Evolutionary conservation across 2,797 vertebrate species (phyloP).

Genomic region (Apogon talboti): DNA sequence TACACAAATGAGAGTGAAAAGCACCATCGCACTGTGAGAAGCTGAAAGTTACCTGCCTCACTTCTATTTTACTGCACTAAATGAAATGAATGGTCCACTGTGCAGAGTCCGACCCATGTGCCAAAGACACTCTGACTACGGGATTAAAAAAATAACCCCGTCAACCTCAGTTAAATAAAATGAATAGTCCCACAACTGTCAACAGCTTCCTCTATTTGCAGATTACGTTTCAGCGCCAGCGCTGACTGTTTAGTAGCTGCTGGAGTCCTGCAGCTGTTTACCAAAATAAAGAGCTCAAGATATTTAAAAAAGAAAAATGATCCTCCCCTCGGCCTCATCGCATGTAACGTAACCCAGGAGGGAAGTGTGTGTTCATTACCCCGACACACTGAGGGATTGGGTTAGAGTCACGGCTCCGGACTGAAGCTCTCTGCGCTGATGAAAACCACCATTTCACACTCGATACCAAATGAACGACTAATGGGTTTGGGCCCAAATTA

Average conservation of each 20-base stretch:
- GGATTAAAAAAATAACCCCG: conserved; percentile 4
- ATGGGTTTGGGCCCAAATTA: conserved; percentile 15
- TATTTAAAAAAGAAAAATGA: conserved; percentile 65
- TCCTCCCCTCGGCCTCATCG: conserved; percentile 42
- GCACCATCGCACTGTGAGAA: no score
- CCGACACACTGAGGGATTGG: conserved; percentile 30
- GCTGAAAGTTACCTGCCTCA: no score
- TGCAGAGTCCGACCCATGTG: no score
- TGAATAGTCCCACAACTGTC: not conserved
- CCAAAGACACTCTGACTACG: not conserved
- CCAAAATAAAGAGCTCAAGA: conserved; percentile 56
- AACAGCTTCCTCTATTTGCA: conserved; percentile 16
- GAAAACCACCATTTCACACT: conserved; percentile 51
- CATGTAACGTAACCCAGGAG: conserved; percentile 47
- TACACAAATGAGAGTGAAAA: not conserved
- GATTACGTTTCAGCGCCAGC: conserved; percentile 18
- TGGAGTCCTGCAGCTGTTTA: conserved; percentile 52
- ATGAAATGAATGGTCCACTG: no score
- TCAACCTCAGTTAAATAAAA: conserved; percentile 18
- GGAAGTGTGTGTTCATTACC: conserved; percentile 7
- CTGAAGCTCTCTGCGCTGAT: conserved; percentile 1
- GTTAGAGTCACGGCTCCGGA: conserved; percentile 38
- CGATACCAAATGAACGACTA: conserved; percentile 50
- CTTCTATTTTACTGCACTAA: no score
- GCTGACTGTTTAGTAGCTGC: conserved; percentile 28